Evolutionary conservation across 35 echinoderm and acorn worm species (phyloP), one percentile per base, ranked within the genome.

Genomic region (Lytechinus variegatus): DNA sequence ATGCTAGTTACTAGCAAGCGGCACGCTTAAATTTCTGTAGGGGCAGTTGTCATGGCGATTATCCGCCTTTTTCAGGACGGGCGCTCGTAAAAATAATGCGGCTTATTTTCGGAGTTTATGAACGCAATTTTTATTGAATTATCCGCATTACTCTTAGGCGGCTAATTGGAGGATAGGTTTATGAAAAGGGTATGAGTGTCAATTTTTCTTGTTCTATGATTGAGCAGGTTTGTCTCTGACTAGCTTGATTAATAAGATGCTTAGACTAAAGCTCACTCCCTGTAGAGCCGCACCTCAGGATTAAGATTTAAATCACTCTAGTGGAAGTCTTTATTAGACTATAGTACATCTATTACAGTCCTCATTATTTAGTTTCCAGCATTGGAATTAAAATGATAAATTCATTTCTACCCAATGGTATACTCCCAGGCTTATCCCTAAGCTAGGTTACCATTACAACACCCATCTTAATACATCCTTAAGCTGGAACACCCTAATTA

Each of bases 391-490:
- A 79, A 79, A 24, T 16, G n/a, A 24, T 79, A 24, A 24, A 16
- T 79, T 79, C 19, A 79, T 79, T 79, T 79, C 16, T 79, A 79
- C 3, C n/a, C 66, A 6, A 8, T n/a, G 66, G 66, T 79, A 79
- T 79, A 79, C 66, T 79, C 66, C 66, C 66, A 24, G 14, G 66
- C 66, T 79, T 79, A 27, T 19, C 66, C n/a, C 16, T 79, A 79
- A 79, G 66, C 66, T 79, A 5, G 66, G 16, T 16, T 79, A 79
- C 66, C 66, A 19, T 24, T 79, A n/a, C 66, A 79, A 79, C 66
- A 79, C 66, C 66, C 66, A 79, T 79, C 66, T 79, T 79, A 79
- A 79, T 79, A n/a, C 66, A 79, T 24, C 66, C 66, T 79, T 79
- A 79, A 79, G 66, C 66, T 79, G 66, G 66, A 79, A 79, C 66